Evolutionary conservation across 1,140 invertebrate species (phyloP).

Genomic region (Trichonephila clavipes): DNA sequence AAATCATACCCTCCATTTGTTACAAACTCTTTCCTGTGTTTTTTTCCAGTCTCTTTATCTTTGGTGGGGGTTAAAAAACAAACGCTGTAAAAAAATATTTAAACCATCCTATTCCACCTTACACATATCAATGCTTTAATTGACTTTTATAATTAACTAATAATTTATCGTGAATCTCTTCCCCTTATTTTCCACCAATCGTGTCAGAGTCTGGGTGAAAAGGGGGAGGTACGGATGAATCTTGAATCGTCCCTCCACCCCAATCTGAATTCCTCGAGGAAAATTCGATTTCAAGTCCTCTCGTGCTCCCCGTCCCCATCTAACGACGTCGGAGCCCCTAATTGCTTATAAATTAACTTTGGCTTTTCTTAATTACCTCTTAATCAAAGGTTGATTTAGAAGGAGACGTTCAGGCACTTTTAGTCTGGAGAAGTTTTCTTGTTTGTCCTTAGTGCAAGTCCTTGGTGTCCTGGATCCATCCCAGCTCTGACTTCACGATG

Average conservation of each 20-base stretch:
- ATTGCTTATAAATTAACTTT: constrained; percentile 58
- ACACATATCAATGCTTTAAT: constrained; percentile 32
- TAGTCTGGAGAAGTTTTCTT: constrained; percentile 11
- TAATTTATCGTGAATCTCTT: constrained; percentile 37
- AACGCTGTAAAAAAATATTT: background rate
- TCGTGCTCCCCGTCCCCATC: background rate
- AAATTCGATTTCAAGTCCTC: constrained; percentile 36
- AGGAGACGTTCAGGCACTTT: background rate
- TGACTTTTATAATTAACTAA: constrained; percentile 59
- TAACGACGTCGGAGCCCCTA: constrained; percentile 52
- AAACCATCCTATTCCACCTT: background rate
- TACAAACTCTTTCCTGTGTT: background rate
- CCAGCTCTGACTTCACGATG: constrained; percentile 1
- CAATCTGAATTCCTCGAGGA: constrained; percentile 19
- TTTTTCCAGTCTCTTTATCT: background rate
- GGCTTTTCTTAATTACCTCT: constrained; percentile 69
- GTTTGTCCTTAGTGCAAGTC: background rate
- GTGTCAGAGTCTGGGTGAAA: background rate
- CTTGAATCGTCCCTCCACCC: background rate
- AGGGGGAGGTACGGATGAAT: background rate
- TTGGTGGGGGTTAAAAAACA: background rate
- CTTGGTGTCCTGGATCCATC: background rate
- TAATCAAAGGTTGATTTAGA: constrained; percentile 54
- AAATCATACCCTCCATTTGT: background rate
- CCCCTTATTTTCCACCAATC: background rate